phyloP scores from a whole-genome alignment of 2,113 vertebrate genomes.

The Nycticebus coucang region DNA sequence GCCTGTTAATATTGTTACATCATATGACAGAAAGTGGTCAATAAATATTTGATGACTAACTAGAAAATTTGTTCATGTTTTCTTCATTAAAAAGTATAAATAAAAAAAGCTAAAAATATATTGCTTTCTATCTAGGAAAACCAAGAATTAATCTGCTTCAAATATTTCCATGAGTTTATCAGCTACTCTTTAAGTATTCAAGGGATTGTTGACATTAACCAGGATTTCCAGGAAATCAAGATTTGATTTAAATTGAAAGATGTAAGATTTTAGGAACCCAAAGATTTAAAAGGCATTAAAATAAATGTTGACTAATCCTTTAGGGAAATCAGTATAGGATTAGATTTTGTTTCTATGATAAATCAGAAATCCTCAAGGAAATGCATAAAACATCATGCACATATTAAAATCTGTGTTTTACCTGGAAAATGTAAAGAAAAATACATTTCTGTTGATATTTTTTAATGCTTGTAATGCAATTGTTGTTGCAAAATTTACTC shows the following conservation, averaged over 20 bases:
- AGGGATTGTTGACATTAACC: constrained; percentile 55
- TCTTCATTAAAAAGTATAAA: constrained; percentile 47
- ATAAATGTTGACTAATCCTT: constrained; percentile 73
- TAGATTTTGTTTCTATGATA: constrained; percentile 59
- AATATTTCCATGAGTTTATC: constrained; percentile 27
- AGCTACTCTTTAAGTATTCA: constrained; percentile 46
- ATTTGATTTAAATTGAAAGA: constrained; percentile 76
- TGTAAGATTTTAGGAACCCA: constrained; percentile 68
- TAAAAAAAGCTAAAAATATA: constrained; percentile 35
- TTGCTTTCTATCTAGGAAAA: neutral
- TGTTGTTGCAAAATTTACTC: constrained; percentile 2
- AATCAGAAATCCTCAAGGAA: constrained; percentile 71
- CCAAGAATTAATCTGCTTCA: constrained; percentile 50
- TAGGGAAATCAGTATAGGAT: constrained; percentile 65
- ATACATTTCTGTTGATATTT: neutral
- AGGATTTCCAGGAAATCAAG: constrained; percentile 72
- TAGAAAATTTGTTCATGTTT: constrained; percentile 68
- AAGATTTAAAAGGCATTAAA: constrained; percentile 76
- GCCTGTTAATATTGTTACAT: constrained; percentile 51
- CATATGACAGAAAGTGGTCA: neutral
- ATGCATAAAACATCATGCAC: neutral
- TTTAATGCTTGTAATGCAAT: neutral
- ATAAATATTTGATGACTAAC: constrained; percentile 46
- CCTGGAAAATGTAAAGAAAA: neutral
- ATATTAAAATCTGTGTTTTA: constrained; percentile 48